phyloP scores from a whole-genome alignment of 2,888 invertebrate genomes.

The Drosophila borealis region DNA sequence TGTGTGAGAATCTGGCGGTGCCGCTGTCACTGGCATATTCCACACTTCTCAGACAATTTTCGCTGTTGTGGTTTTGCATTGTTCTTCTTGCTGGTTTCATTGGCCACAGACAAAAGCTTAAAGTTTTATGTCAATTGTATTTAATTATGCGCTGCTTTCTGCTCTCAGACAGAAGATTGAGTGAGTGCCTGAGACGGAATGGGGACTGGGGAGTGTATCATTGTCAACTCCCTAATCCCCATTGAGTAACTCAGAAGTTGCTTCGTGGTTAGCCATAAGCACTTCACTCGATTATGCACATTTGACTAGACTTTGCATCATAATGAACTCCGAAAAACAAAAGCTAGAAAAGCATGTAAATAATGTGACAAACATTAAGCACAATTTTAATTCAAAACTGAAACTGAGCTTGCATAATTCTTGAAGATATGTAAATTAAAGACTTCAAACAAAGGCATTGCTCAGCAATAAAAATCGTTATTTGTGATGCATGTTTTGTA shows the following conservation, averaged over 20 bases:
- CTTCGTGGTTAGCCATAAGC: constrained; percentile 46
- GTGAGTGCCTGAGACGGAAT: neutral
- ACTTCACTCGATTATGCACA: constrained; percentile 52
- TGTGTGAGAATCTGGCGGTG: constrained; percentile 43
- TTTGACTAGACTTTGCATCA: constrained; percentile 37
- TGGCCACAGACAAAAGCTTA: constrained; percentile 68
- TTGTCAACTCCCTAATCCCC: constrained; percentile 19
- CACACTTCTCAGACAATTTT: constrained; percentile 15
- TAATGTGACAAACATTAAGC: constrained; percentile 1
- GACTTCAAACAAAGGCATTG: too few species aligned
- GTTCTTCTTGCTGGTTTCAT: constrained; percentile 16
- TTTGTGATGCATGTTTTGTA: too few species aligned
- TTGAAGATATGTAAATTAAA: neutral
- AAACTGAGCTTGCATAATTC: constrained; percentile 3
- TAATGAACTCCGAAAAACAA: constrained; percentile 37
- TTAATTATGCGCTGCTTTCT: constrained; percentile 70
- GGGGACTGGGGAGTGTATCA: neutral
- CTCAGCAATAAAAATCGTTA: too few species aligned
- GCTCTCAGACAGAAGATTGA: neutral
- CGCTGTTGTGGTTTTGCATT: constrained; percentile 19
- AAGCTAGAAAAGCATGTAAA: constrained; percentile 3
- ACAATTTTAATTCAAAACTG: constrained; percentile 1
- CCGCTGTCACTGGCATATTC: constrained; percentile 4
- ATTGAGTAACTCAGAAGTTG: constrained; percentile 16
- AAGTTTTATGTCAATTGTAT: constrained; percentile 73